phyloP scores from a whole-genome alignment of 2,888 invertebrate species.

The Cacoxenus indagator region DNA sequence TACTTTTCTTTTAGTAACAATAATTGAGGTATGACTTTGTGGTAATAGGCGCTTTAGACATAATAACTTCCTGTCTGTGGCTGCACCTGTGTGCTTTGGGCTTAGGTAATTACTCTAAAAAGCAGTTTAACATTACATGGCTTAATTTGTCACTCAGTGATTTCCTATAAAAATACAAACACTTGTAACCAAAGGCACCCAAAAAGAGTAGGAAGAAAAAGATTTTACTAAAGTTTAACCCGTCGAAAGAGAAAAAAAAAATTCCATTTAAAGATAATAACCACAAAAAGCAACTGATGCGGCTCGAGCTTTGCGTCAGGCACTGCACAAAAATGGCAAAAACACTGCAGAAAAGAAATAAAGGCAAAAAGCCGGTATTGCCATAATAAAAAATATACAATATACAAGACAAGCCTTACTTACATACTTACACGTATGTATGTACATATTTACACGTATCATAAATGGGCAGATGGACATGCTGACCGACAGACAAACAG shows the following conservation, averaged over 20 bases:
- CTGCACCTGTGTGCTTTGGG: no score
- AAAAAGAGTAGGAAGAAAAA: not conserved
- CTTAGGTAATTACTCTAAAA: no score
- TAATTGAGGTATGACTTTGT: no score
- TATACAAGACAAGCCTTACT: not conserved
- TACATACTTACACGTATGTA: slow-evolving; percentile 35
- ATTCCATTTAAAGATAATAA: slow-evolving; percentile 35
- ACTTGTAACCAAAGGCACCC: slow-evolving; percentile 33
- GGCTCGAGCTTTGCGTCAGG: slow-evolving; percentile 6
- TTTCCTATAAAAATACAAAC: slow-evolving; percentile 48
- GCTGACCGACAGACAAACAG: slow-evolving; percentile 12
- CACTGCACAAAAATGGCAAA: slow-evolving; percentile 11
- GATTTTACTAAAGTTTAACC: not conserved
- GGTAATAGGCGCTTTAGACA: no score
- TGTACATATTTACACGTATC: slow-evolving; percentile 64
- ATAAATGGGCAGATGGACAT: slow-evolving; percentile 34
- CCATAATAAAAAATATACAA: slow-evolving; percentile 5
- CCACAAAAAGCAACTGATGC: slow-evolving; percentile 23
- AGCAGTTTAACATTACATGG: no score
- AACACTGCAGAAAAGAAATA: slow-evolving; percentile 40
- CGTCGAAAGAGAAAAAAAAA: not conserved
- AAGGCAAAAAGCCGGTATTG: slow-evolving; percentile 59
- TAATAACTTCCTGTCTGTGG: no score
- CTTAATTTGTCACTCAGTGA: slow-evolving; percentile 33
- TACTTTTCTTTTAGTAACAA: no score